A percentile compares a stretch with the other conserved stretches of the same genome.
phyloP scores from a whole-genome alignment of 1,140 invertebrate genomes.

The Physella acuta region DNA sequence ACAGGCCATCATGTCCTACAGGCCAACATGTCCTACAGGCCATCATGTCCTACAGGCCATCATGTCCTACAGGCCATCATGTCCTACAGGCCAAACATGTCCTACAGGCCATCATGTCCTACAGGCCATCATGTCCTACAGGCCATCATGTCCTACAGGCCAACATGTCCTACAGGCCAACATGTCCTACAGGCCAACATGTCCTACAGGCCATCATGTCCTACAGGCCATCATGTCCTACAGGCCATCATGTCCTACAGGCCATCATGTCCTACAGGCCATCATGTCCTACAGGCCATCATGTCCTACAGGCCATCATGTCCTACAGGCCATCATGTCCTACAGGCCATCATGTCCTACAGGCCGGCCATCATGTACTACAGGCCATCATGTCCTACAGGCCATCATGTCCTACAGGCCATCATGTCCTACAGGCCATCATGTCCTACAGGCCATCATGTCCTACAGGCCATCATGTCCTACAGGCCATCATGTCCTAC shows the following conservation, averaged over 20 bases:
- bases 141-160: neutral
- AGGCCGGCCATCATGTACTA: neutral
- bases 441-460: neutral
- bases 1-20: too few relatives aligned
- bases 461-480: too few relatives aligned
- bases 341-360: neutral
- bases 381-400: neutral
- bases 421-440: neutral
- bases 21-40: too few relatives aligned
- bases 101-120: neutral
- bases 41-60: neutral
- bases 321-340: neutral
- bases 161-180: neutral
- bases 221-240: neutral
- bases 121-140: neutral
- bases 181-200: neutral
- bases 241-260: neutral
- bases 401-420: neutral
- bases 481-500: too few relatives aligned
- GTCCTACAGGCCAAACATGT: neutral
- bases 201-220: neutral
- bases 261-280: neutral
- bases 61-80: neutral
- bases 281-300: neutral
- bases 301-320: neutral